Evolutionary conservation across 1,140 invertebrate genomes (phyloP), one percentile per base, ranked within the genome.

Genomic region (Nasonia vitripennis): DNA sequence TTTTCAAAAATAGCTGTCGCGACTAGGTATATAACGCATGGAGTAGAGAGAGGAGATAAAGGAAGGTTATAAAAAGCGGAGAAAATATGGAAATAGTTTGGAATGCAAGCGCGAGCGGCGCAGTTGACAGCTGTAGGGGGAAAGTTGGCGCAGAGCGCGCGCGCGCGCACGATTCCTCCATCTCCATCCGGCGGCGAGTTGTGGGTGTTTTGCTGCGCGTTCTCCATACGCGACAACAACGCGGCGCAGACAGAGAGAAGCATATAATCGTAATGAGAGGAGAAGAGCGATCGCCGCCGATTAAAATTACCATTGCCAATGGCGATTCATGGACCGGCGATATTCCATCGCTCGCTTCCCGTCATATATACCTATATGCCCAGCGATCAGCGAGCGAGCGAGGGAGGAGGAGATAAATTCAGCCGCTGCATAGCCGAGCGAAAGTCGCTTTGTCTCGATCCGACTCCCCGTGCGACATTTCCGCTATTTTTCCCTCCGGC

Each of bases 31-130:
- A 34, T 34, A 34, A 41, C 9, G 9, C 41, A 41, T 41, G 10
- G 41, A 41, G 34, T 34, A 34, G 1, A 34, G 34, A 34, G 5
- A 34, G 5, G 5, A 34, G 27, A 27, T 27, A 34, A 34, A 34
- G 34, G 5, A 34, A 34, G 2, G 34, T 27, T 41, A 41, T 41
- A 41, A 41, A 41, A 41, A 41, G 34, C 34, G 81, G 81, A 83
- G 81, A 83, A 83, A 83, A 83, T 83, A 83, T 83, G 81, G 81
- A 83, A 83, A 83, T 83, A 45, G 81, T 83, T 11, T 27, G 81
- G 73, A 75, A 83, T 83, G 73, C 73, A 34, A 62, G 55, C 51
- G 51, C 55, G 20, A 51, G 48, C 48, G 2, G 11, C 11, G 55
- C 4, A 62, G 71, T 27, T 67, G 81, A 77, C 81, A 67, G 55